Conservation (phyloP, 1,140 invertebrate species). For the Sinonovacula constricta region DNA sequence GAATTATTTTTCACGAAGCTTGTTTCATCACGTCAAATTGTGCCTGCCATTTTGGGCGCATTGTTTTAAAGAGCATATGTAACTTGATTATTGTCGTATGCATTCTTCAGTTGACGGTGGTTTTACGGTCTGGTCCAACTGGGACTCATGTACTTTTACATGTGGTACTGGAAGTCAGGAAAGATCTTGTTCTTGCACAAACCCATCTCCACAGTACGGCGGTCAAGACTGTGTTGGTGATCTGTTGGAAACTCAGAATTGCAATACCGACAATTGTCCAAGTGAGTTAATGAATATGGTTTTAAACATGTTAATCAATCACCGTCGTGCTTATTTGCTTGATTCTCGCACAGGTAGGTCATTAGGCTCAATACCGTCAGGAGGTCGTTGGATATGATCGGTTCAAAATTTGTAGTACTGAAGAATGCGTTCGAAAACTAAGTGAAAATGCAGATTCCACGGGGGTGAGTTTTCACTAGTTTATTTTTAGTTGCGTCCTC, state of each 20-base stretch:
- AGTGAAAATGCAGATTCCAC: background rate
- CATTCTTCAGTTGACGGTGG: constrained; percentile 47
- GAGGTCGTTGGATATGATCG: background rate
- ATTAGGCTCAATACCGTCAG: background rate
- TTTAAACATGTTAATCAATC: background rate
- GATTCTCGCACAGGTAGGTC: too few species aligned
- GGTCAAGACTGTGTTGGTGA: constrained; percentile 62
- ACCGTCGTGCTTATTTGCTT: background rate
- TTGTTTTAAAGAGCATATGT: background rate
- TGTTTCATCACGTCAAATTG: background rate
- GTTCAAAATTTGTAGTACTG: background rate
- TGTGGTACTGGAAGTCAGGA: constrained; percentile 51
- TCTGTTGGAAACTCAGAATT: constrained; percentile 38
- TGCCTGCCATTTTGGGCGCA: background rate
- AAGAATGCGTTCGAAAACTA: background rate
- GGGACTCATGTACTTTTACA: constrained; percentile 23
- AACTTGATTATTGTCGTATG: background rate
- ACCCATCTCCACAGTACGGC: constrained; percentile 49
- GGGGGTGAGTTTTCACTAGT: background rate
- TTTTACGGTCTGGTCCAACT: constrained; percentile 35
- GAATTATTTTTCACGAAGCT: too few species aligned
- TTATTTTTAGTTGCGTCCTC: background rate
- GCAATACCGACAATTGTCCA: constrained; percentile 47
- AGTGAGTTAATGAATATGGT: constrained; percentile 9
- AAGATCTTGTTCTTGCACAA: constrained; percentile 42